Conservation (phyloP, 2,113 vertebrate genomes). For the Ibidorhyncha struthersii region DNA sequence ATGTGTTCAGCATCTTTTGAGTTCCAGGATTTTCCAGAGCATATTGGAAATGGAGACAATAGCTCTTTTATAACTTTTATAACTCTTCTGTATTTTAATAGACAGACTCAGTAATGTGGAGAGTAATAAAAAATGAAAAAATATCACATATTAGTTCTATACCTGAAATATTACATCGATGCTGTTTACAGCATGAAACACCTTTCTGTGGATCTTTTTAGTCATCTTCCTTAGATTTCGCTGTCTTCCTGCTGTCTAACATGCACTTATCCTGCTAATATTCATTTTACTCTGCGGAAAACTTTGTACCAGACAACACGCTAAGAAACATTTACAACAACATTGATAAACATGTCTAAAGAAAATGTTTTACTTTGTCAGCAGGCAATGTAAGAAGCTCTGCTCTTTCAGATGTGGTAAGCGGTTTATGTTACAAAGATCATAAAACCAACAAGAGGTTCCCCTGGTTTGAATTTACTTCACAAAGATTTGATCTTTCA, state of each 20-base stretch:
- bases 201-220: not conserved
- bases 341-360: not conserved
- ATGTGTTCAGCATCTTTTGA: not conserved
- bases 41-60: not conserved
- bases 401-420: not conserved
- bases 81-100: not conserved
- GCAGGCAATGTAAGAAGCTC: not conserved
- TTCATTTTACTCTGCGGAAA: not conserved
- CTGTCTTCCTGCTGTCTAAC: not conserved
- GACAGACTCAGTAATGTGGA: not conserved
- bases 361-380: not conserved
- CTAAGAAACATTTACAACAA: not conserved
- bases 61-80: not conserved
- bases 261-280: not conserved
- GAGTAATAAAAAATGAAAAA: not conserved
- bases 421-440: not conserved
- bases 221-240: not conserved
- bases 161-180: not conserved
- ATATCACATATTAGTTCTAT: not conserved
- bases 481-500: not conserved
- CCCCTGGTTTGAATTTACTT: not conserved
- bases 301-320: not conserved
- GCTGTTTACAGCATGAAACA: not conserved
- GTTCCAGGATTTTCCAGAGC: not conserved
- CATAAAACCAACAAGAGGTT: not conserved